Base-by-base conservation (phyloP, 1,140 invertebrate genomes). In the Antheraea mylitta region DNA sequence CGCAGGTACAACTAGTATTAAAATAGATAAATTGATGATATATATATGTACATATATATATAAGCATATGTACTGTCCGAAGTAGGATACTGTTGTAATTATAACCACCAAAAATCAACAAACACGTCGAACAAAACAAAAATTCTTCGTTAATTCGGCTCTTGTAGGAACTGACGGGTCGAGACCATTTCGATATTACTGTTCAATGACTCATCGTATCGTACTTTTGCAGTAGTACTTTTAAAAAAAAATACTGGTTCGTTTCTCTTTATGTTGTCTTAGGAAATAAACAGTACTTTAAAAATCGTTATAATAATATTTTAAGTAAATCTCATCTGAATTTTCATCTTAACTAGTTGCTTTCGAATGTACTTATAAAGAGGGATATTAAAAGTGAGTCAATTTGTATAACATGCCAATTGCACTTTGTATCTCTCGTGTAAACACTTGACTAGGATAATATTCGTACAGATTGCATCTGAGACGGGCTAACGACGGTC, bases 161-260 rank as follows among this genome's bases (percentile, higher is more conserved):
- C 71, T 77, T 66, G 75, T 75, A 67, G 70, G 63, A 72, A 74
- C 75, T 70, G 77, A 79, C 75, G 72, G 66, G 66, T 69, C 77
- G 68, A 66, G 74, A 59, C 76, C 70, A 75, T 75, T 72, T 60
- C 58, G 36, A 75, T 77, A 79, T 75, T 71, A 77, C 71, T 68
- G 64, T 38, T 73, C 59, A 67, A 67, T 79, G 75, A 79, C 75
- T 79, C 67, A 69, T 53, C 64, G 71, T 68, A 61, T 78, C 76
- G 68, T 58, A 38, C 60, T 62, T 59, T 58, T 19, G n/a, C 0
- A 10, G 1, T 42, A 8, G 45, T 53, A 16, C 16, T 16, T 53
- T 53, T 9, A 13, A 53, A 16, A 53, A 53, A 16, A 53, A 53
- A 16, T 2, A 5, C 10, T 13, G 7, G 45, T n/a, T 6, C 16